Percentiles rank a stretch among this genome's conserved stretches.
phyloP scores from a whole-genome alignment of 2,888 invertebrate species.

The Furcula furcula region DNA sequence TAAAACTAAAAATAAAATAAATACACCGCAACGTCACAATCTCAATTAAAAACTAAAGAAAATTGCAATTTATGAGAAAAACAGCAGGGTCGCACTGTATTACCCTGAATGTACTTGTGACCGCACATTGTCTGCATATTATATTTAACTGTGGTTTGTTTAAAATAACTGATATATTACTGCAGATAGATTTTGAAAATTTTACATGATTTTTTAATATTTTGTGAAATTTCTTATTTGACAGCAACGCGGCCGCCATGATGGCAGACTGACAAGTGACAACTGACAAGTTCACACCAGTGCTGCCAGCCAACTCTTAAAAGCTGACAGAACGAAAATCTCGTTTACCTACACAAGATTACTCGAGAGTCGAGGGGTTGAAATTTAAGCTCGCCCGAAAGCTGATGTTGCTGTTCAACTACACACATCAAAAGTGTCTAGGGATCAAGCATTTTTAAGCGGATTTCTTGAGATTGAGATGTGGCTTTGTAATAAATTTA shows the following conservation, averaged over 20 bases:
- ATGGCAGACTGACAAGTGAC: slow-evolving; percentile 44
- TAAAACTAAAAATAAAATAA: slow-evolving; percentile 51
- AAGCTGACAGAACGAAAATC: no score
- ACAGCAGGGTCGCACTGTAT: slow-evolving; percentile 15
- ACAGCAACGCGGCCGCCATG: slow-evolving; percentile 72
- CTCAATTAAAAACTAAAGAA: slow-evolving; percentile 6
- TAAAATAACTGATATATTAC: slow-evolving; percentile 41
- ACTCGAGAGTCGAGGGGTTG: no score
- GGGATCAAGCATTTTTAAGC: no score
- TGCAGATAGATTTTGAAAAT: slow-evolving; percentile 46
- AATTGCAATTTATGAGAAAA: slow-evolving; percentile 3
- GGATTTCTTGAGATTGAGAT: no score
- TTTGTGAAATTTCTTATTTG: slow-evolving; percentile 62
- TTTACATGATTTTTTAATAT: slow-evolving; percentile 59
- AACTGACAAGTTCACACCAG: no score
- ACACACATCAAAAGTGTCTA: no score
- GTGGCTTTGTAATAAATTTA: no score
- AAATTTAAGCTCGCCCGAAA: no score
- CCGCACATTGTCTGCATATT: slow-evolving; percentile 59
- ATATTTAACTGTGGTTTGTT: slow-evolving; percentile 59
- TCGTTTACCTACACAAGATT: no score
- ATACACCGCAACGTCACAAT: slow-evolving; percentile 2
- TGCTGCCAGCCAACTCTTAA: no score
- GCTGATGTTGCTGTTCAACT: no score
- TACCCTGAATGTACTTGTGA: slow-evolving; percentile 62